phyloP scores from a whole-genome alignment of 1,140 invertebrate genomes.

The Venustaconcha ellipsiformis region DNA sequence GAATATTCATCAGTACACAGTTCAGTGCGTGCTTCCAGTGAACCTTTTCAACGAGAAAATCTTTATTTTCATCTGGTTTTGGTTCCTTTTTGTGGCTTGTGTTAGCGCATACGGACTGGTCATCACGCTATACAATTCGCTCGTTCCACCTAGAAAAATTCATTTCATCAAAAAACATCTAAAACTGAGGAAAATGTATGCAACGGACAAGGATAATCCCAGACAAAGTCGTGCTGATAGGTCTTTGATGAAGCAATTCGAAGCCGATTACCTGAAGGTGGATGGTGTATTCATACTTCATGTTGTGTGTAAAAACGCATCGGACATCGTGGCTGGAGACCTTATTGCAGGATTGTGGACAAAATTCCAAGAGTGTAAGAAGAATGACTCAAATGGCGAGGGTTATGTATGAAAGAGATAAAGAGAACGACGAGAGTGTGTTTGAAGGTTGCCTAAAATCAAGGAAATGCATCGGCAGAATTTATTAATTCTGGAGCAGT shows the following conservation, averaged over 20 bases:
- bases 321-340: constrained; percentile 39
- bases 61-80: constrained; percentile 73
- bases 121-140: constrained; percentile 56
- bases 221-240: constrained; percentile 49
- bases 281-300: constrained; percentile 50
- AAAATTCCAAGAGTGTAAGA: constrained; percentile 12
- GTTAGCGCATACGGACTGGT: constrained; percentile 63
- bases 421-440: too few relatives aligned
- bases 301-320: constrained; percentile 45
- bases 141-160: constrained; percentile 56
- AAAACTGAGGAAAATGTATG: constrained; percentile 42
- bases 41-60: constrained; percentile 74
- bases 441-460: too few relatives aligned
- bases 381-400: background rate
- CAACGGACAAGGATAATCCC: constrained; percentile 45
- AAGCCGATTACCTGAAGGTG: constrained; percentile 53
- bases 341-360: constrained; percentile 43
- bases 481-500: too few relatives aligned
- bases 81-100: constrained; percentile 70
- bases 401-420: too few relatives aligned
- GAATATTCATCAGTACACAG: constrained; percentile 70
- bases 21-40: constrained; percentile 72
- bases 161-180: constrained; percentile 66
- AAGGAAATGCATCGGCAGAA: too few relatives aligned
- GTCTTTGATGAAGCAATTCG: constrained; percentile 49